Base-by-base conservation (phyloP, 2,797 vertebrate genomes). In the Poeciliopsis gracilis region DNA sequence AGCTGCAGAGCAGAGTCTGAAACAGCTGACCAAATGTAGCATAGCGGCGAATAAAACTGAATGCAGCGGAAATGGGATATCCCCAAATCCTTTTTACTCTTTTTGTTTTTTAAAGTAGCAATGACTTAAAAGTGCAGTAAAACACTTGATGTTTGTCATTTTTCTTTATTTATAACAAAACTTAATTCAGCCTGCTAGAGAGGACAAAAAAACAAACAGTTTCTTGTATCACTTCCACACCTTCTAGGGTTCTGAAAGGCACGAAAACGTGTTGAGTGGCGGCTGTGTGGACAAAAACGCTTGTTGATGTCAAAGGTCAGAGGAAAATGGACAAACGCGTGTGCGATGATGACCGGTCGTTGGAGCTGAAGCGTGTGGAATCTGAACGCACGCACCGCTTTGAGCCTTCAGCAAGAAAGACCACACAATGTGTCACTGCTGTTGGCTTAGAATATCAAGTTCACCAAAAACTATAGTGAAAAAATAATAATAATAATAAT, bases 1-100 rank as follows among this genome's bases (percentile, higher is more conserved):
- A 91, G 77, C 85, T 87, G 85, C 70, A 43, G 66, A 81, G 47
- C 78, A 85, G 80, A 79, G 61, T 51, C 45, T 0, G 67, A 45
- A 57, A 41, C 75, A 63, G 76, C 67, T 77, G 87, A 90, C 72
- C 78, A 77, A 77, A 85, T 77, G 73, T n/a, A 75, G 77, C 63
- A 47, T 5, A 28, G 13, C 0, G 61, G 57, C 43, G n/a, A 61
- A 43, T 3, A 8, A 18, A 36, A 82, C 43, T 55, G 38, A 72
- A 57, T 55, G 30, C 36, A 79, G 25, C 4, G 53, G 53, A 57
- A n/a, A 28, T 57, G 25, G 10, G 0, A 28, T 57, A 57, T 5
- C 11, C 7, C 11, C 12, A 28, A 11, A 57, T 57, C 53, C 9
- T 53, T 53, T 53, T 25, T 25, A 53, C 51, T 10, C 51, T 10